Percentiles rank a stretch among this genome's conserved stretches.
These are phyloP conservation scores for Clupea harengus DNA, from an alignment of 2,113 vertebrate species.

Conservation along the genomic window DNA sequence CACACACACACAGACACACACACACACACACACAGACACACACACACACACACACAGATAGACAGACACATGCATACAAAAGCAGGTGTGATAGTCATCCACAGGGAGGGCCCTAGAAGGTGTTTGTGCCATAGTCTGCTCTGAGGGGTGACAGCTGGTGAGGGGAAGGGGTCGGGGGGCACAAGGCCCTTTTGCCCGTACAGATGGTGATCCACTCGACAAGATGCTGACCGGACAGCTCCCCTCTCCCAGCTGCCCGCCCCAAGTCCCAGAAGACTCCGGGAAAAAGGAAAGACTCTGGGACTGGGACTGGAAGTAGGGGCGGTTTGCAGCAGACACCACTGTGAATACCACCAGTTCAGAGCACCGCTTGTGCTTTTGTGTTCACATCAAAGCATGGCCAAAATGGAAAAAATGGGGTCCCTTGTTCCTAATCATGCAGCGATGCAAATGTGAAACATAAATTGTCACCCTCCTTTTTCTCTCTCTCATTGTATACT, in stretches of 20 bases:
- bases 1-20: constrained; percentile 19
- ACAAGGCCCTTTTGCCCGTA: constrained; percentile 28
- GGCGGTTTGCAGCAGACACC: neutral
- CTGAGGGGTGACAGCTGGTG: neutral
- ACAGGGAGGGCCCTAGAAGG: neutral
- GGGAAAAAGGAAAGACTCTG: neutral
- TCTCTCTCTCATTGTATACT: neutral
- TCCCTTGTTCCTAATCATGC: constrained; percentile 15
- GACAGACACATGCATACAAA: constrained; percentile 18
- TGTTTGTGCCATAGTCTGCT: neutral
- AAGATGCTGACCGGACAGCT: constrained; percentile 27
- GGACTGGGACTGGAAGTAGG: neutral
- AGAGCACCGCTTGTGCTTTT: neutral
- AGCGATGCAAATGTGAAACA: neutral
- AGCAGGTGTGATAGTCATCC: neutral
- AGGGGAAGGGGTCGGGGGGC: constrained; percentile 36
- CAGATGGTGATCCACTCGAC: constrained; percentile 42
- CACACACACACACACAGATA: constrained; percentile 32
- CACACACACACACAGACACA: constrained; percentile 12
- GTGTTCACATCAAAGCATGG: neutral
- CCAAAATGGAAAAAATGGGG: neutral
- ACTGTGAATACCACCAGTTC: neutral
- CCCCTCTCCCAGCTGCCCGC: neutral
- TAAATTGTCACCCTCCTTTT: neutral
- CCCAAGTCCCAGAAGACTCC: neutral